Base-by-base conservation (phyloP, 1,140 invertebrate species). In the Adelges cooleyi region DNA sequence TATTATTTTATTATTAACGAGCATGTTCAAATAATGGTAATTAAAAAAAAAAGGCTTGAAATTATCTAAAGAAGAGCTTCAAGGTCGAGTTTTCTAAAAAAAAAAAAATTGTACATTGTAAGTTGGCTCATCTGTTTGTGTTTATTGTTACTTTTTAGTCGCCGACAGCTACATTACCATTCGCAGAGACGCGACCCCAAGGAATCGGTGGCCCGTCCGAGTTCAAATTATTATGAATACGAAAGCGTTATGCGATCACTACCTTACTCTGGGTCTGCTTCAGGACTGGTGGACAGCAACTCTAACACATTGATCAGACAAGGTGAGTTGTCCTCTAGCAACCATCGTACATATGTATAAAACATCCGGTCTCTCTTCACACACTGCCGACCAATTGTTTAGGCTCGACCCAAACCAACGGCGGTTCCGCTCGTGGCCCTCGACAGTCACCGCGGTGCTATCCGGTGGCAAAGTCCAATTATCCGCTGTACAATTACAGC, bases 141-240 rank as follows among this genome's bases (percentile, higher is more conserved):
- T n/a, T n/a, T n/a, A n/a, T n/a, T n/a, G n/a, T n/a, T n/a, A n/a
- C n/a, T n/a, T 69, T 68, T 10, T 77, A 83, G 85, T 77, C 81
- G 84, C 67, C 75, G 82, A 71, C 80, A 86, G 74, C 82, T 86
- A 73, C 80, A 84, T 71, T 87, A 86, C 73, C 85, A 88, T 76
- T 87, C 86, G 6, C 86, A 88, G 75, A 78, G 86, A 53, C 82
- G 84, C 67, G 81, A 85, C 50, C 77, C 81, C 62, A 80, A 82
- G 25, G 80, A 82, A 65, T 77, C 78, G 36, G 77, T 80, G 17
- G 74, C 80, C 18, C 77, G 87, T 10, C 86, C 87, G 13, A 81
- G 86, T 65, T 88, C 86, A 68, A 89, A 87, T 74, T 89, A 84
- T 74, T 89, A 87, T 72, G 87, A 90, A 75, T 90, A 90, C 74